Percentiles rank a stretch among this genome's conserved stretches.
Evolutionary conservation across 2,797 vertebrate genomes (phyloP).

Genomic region (Cyprinodon diabolis): DNA sequence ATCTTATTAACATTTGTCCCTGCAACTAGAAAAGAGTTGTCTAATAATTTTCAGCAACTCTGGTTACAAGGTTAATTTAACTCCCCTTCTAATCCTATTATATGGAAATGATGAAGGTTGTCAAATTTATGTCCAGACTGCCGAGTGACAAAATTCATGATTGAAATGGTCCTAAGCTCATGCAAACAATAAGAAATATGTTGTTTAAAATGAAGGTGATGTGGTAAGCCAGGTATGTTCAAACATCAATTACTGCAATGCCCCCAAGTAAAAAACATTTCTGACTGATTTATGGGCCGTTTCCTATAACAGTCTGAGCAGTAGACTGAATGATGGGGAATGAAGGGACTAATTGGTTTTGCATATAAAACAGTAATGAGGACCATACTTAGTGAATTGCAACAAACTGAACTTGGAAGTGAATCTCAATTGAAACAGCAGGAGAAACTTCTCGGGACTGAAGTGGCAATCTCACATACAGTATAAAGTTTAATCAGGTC

Average conservation of each 20-base stretch:
- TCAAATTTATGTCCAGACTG: background rate
- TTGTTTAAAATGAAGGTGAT: background rate
- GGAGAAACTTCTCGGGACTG: slow-evolving; percentile 9
- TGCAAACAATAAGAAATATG: slow-evolving; percentile 8
- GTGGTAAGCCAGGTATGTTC: slow-evolving; percentile 6
- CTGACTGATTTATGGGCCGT: background rate
- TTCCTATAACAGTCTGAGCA: background rate
- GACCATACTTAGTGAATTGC: background rate
- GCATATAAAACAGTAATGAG: slow-evolving; percentile 15
- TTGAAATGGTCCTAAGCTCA: background rate
- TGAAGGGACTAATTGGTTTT: background rate
- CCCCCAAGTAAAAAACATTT: background rate
- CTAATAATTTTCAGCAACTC: slow-evolving; percentile 11
- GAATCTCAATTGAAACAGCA: slow-evolving; percentile 14
- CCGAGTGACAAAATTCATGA: background rate
- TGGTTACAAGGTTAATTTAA: slow-evolving; percentile 4
- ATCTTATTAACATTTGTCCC: background rate
- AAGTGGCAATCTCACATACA: slow-evolving; percentile 17
- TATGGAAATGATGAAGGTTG: slow-evolving; percentile 2
- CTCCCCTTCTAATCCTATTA: slow-evolving; percentile 1
- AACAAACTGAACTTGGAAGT: slow-evolving; percentile 7
- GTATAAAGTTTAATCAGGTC: slow-evolving; percentile 10
- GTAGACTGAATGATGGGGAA: slow-evolving; percentile 1
- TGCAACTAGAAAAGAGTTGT: slow-evolving; percentile 2
- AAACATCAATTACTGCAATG: background rate